Conservation (phyloP, 2,113 vertebrate species). For the Amblyornis subalaris region DNA sequence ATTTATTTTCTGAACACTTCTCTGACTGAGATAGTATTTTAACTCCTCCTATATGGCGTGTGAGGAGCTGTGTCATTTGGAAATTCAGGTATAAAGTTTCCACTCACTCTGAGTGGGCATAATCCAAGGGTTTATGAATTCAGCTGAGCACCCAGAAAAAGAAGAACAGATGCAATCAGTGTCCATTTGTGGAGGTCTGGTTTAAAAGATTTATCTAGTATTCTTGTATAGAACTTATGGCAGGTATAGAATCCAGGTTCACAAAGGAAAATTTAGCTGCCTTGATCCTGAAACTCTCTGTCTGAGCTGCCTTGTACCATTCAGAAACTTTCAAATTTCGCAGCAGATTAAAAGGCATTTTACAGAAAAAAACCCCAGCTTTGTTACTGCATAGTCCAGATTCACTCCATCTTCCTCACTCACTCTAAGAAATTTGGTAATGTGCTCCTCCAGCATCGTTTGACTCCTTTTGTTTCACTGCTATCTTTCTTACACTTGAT, state of each 20-base stretch:
- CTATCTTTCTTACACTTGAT: background rate
- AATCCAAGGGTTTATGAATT: background rate
- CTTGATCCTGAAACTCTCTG: background rate
- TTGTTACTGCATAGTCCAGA: background rate
- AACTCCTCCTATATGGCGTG: background rate
- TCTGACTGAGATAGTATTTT: background rate
- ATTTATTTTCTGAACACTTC: background rate
- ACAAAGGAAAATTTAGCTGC: background rate
- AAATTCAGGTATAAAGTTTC: background rate
- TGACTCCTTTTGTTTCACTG: background rate
- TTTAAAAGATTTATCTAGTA: background rate
- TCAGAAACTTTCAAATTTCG: background rate
- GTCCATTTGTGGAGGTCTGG: background rate
- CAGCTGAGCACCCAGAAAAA: background rate
- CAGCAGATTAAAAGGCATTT: background rate
- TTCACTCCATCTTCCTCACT: background rate
- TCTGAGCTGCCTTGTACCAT: background rate
- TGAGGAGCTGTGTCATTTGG: background rate
- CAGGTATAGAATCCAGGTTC: background rate
- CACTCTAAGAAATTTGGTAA: background rate
- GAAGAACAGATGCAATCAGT: background rate
- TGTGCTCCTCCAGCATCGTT: background rate
- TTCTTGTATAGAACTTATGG: background rate
- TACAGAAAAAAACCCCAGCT: background rate
- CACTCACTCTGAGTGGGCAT: background rate